These are phyloP conservation scores for Cassiopea andromeda DNA, from an alignment of 30 jellyfish, hydroid and myxozoan genomes.

Conservation along the genomic window DNA sequence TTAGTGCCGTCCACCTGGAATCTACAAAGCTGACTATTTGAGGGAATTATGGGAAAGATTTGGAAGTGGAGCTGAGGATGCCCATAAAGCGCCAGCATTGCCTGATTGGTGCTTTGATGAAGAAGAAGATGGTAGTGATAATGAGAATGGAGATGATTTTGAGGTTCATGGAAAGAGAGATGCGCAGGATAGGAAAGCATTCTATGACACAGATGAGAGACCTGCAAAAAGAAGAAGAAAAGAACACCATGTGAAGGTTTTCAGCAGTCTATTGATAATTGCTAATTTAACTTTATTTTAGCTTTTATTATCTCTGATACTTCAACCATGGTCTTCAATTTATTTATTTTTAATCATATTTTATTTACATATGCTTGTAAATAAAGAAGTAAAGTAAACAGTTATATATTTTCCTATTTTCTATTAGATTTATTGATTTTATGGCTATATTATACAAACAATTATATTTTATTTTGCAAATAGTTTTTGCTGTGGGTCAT, in stretches of 20 bases:
- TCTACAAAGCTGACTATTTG: slow-evolving; percentile 79
- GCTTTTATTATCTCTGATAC: too few species aligned
- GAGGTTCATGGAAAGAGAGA: slow-evolving; percentile 12
- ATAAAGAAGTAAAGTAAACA: too few species aligned
- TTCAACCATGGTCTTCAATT: too few species aligned
- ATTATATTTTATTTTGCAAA: too few species aligned
- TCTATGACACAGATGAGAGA: slow-evolving; percentile 29
- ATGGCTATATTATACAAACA: too few species aligned
- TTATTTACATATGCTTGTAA: too few species aligned
- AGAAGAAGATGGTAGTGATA: slow-evolving; percentile 72
- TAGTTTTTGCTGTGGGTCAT: too few species aligned
- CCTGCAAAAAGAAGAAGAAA: slow-evolving; percentile 64
- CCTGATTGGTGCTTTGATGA: slow-evolving; percentile 98
- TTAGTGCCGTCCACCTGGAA: slow-evolving; percentile 97
- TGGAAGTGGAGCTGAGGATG: slow-evolving; percentile 85
- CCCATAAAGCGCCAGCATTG: slow-evolving; percentile 83
- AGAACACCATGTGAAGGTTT: slow-evolving; percentile 73
- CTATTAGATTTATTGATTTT: too few species aligned
- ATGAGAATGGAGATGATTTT: slow-evolving; percentile 50
- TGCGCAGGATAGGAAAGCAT: slow-evolving; percentile 15
- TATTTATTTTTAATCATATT: too few species aligned
- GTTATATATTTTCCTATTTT: too few species aligned
- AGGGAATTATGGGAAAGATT: slow-evolving; percentile 72
- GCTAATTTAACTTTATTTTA: not conserved
- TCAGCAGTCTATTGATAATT: not conserved